Evolutionary conservation across 2,797 vertebrate species (phyloP), one percentile per base, ranked within the genome.

Genomic region (Gephyroberyx darwinii): DNA sequence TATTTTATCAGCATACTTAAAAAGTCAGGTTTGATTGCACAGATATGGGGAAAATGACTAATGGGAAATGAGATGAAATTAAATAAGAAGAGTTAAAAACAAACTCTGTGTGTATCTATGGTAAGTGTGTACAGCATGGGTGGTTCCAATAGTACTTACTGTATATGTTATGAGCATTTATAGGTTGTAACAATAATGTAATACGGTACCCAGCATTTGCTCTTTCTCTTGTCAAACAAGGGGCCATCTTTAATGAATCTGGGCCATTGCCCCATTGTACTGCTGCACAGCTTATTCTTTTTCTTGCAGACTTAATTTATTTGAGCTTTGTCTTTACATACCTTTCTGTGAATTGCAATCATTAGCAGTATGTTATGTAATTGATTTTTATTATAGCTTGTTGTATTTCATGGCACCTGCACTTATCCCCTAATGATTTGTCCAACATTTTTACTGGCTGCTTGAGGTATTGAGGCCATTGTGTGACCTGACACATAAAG

Each of bases 391-490:
- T 55, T 12, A 51, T 60, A 58, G 9, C 31, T 58, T 31, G 26
- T 7, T 65, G 13, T 14, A 0, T 65, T 63, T 72, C 17, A 69
- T 61, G 57, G 54, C 8, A 58, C 52, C 70, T 79, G 74, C 45
- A 3, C 86, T 84, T 77, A 48, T 39, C 75, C 39, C 17, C 69
- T 55, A 7, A 84, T 81, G 86, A 90, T 59, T 83, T 88, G 88
- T 91, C 83, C 52, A 82, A 90, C 84, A 88, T 83, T 86, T 93
- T 89, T 89, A 91, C 73, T 74, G 71, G 78, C 79, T 69, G 68
- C 51, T 71, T 78, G 43, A 76, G 74, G 26, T 68, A 86, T 83
- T 90, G 83, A 72, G 74, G 74, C 83, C 78, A 87, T 89, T 92
- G 89, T 92, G 84, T 62, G 7, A 68, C 69, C 60, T 57, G 84